Percentiles rank a stretch among this genome's conserved stretches.
phyloP scores from a whole-genome alignment of 2,113 vertebrate genomes.

The Labeo catla region DNA sequence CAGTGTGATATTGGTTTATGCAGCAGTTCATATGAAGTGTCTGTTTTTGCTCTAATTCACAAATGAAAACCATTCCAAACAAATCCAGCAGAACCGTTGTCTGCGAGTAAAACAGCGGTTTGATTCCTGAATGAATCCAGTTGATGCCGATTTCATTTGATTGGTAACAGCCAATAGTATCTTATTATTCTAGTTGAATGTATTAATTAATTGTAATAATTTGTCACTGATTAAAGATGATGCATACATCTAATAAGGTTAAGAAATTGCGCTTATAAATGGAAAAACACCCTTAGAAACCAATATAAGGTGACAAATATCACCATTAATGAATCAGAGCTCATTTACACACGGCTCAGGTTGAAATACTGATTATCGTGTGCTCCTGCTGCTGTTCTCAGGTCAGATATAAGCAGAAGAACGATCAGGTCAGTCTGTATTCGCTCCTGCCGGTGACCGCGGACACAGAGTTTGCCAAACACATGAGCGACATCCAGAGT shows the following conservation, averaged over 20 bases:
- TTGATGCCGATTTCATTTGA: not conserved
- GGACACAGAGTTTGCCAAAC: conserved; percentile 69
- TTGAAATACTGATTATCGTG: not conserved
- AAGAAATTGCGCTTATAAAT: no score
- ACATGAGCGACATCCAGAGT: conserved; percentile 67
- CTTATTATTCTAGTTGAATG: not conserved
- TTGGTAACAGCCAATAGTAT: not conserved
- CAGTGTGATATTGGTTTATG: no score
- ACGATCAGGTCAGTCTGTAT: conserved; percentile 67
- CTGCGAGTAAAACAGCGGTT: no score
- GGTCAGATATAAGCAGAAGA: conserved; percentile 69
- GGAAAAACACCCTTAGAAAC: not conserved
- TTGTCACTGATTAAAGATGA: not conserved
- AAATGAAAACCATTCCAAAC: not conserved
- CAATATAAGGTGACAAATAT: not conserved
- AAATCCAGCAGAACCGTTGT: not conserved
- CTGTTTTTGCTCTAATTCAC: no score
- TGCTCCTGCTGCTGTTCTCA: conserved; percentile 38
- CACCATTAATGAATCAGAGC: not conserved
- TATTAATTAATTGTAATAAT: not conserved
- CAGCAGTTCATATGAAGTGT: no score
- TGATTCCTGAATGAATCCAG: no score
- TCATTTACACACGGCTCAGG: no score
- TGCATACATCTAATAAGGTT: no score
- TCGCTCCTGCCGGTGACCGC: conserved; percentile 70